Evolutionary conservation across 2,797 vertebrate species (phyloP).

Genomic region (Carduelis carduelis): DNA sequence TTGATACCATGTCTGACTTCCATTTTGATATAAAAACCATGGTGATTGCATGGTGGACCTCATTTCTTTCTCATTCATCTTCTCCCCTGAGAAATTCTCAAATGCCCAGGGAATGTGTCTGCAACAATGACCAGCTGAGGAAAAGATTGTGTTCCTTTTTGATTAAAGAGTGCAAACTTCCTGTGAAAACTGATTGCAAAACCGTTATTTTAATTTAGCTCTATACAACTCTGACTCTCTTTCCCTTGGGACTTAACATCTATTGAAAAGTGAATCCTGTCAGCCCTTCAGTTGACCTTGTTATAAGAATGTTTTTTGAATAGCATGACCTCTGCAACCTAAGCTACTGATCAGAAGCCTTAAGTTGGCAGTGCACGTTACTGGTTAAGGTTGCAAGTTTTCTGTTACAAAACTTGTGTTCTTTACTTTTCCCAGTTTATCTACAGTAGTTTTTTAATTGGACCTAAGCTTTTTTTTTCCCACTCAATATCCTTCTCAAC

Average conservation of each 20-base stretch:
- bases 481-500: background rate
- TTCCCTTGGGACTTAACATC: constrained; percentile 21
- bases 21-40: constrained; percentile 2
- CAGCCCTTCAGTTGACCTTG: constrained; percentile 36
- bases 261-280: constrained; percentile 69
- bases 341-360: background rate
- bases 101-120: background rate
- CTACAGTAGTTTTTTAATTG: background rate
- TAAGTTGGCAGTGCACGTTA: background rate
- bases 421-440: background rate
- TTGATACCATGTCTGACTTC: background rate
- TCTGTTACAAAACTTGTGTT: background rate
- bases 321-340: background rate
- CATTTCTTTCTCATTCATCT: background rate
- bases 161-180: constrained; percentile 32
- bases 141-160: constrained; percentile 24
- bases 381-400: background rate
- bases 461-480: background rate
- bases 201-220: constrained; percentile 34
- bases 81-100: constrained; percentile 30
- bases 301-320: background rate
- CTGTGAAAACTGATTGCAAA: constrained; percentile 49
- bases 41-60: background rate
- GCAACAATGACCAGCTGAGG: constrained; percentile 49
- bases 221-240: constrained; percentile 8